A percentile compares a stretch with the other conserved stretches of the same genome.
Conservation (phyloP, 2,797 vertebrate genomes). For the Platyrinchus mystaceus region DNA sequence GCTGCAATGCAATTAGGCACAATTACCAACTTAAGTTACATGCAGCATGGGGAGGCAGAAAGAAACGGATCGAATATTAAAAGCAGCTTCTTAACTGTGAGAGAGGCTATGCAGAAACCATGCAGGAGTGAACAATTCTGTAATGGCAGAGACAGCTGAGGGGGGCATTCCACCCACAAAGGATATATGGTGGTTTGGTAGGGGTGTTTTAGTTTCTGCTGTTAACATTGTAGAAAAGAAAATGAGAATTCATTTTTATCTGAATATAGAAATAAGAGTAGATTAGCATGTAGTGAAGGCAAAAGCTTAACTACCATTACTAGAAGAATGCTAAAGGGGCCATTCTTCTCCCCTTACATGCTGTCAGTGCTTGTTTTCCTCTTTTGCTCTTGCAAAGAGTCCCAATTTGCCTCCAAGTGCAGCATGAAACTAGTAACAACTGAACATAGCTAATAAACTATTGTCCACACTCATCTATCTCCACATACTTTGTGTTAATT, state of each 20-base stretch:
- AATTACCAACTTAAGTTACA: background rate
- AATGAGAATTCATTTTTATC: background rate
- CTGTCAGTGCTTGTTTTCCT: background rate
- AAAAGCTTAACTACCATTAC: background rate
- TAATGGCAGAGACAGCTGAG: background rate
- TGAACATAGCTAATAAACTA: background rate
- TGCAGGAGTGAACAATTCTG: background rate
- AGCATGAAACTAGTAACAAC: background rate
- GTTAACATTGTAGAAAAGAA: background rate
- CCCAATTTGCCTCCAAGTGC: background rate
- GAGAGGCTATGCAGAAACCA: background rate
- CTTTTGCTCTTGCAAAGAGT: background rate
- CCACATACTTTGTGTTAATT: background rate
- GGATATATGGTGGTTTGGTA: background rate
- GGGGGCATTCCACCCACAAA: background rate
- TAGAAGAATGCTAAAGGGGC: background rate
- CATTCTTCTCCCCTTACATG: background rate
- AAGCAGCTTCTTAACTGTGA: background rate
- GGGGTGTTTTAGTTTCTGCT: background rate
- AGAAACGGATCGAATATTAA: background rate
- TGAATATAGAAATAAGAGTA: background rate
- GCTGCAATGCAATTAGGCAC: background rate
- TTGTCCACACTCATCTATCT: background rate
- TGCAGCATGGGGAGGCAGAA: background rate
- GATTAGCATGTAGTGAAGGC: background rate